Evolutionary conservation across 2,888 invertebrate genomes (phyloP).

Genomic region (Sarcophaga caerulescens): DNA sequence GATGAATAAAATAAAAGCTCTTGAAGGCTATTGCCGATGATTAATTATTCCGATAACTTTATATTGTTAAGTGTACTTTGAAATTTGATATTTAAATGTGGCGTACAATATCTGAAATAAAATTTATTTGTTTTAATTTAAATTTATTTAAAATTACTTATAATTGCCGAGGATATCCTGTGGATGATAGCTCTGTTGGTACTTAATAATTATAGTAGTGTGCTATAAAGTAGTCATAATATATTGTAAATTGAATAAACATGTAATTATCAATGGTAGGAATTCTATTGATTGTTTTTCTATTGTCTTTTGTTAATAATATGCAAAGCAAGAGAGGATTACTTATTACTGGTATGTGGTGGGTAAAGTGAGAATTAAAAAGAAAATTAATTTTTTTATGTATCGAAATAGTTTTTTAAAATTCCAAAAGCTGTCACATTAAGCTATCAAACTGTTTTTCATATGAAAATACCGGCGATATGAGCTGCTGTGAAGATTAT

Average conservation of each 20-base stretch:
- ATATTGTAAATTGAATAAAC: slow-evolving; percentile 10
- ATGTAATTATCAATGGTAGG: neutral
- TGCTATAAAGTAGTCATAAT: slow-evolving; percentile 44
- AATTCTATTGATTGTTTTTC: neutral
- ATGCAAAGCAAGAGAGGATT: neutral
- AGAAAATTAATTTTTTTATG: too few species aligned
- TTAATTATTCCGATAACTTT: slow-evolving; percentile 1
- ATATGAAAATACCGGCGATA: too few species aligned
- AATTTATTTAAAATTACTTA: neutral
- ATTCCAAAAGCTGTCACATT: too few species aligned
- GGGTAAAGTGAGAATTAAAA: neutral
- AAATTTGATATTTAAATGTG: neutral
- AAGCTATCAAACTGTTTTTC: too few species aligned
- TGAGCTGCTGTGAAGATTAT: too few species aligned
- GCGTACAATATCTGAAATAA: neutral
- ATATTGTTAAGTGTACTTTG: neutral
- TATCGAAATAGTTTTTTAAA: too few species aligned
- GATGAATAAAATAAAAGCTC: neutral
- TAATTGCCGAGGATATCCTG: neutral
- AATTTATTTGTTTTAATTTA: neutral
- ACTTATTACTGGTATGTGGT: neutral
- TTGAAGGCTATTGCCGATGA: slow-evolving; percentile 3
- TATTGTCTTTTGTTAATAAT: neutral
- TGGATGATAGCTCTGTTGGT: neutral
- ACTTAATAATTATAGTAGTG: slow-evolving; percentile 53